Conservation (phyloP, 2,113 vertebrate species). For the Genyomyrus donnyi region DNA sequence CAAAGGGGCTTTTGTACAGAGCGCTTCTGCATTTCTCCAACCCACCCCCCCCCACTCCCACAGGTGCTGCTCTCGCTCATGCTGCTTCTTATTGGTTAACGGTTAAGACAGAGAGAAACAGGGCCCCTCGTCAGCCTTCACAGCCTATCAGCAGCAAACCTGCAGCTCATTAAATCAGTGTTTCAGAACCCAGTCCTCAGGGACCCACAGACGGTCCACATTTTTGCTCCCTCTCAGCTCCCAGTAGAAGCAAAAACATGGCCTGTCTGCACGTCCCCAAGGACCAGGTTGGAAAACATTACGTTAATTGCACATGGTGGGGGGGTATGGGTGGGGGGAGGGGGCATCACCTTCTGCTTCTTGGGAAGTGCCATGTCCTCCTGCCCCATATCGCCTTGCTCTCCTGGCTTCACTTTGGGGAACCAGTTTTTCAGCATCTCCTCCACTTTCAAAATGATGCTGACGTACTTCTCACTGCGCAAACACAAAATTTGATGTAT, state of each 20-base stretch:
- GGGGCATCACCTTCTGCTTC: slow-evolving; percentile 55
- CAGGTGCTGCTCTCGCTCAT: not conserved
- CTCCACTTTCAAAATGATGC: slow-evolving; percentile 69
- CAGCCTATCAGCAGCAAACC: not conserved
- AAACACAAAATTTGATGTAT: not conserved
- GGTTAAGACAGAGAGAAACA: not conserved
- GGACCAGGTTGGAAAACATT: not conserved
- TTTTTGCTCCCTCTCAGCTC: not conserved
- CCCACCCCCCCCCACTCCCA: not conserved
- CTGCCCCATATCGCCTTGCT: slow-evolving; percentile 38
- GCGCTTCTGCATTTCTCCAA: not conserved
- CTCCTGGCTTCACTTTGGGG: slow-evolving; percentile 55
- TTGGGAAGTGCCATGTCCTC: slow-evolving; percentile 48
- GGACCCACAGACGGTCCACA: not conserved
- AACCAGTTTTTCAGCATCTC: slow-evolving; percentile 72
- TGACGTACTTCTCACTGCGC: slow-evolving; percentile 58
- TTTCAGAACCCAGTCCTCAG: not conserved
- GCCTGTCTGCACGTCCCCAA: not conserved
- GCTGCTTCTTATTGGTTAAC: not conserved
- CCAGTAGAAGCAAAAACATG: not conserved
- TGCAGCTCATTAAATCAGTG: not conserved
- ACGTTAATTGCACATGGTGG: not conserved
- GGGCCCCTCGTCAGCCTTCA: not conserved
- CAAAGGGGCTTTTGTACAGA: not conserved
- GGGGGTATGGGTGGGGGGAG: not conserved